Conservation (phyloP, 2,113 vertebrate genomes). For the Dasyprocta punctata region DNA sequence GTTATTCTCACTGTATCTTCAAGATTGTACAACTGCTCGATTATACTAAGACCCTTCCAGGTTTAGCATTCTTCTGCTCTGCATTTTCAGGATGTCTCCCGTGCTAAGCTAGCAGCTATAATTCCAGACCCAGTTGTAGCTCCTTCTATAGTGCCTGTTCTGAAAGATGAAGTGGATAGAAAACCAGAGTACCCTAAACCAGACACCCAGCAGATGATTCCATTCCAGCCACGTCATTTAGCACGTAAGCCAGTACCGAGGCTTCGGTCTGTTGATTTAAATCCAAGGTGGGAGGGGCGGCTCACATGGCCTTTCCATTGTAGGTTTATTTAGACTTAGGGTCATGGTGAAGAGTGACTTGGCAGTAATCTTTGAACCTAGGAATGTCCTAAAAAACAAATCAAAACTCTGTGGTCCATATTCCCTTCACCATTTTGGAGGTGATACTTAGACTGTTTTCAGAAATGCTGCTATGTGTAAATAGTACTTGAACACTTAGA, state of each 20-base stretch:
- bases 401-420: not conserved
- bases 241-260: slow-evolving; percentile 91
- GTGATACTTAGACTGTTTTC: not conserved
- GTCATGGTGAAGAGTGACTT: slow-evolving; percentile 46
- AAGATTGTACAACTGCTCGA: slow-evolving; percentile 27
- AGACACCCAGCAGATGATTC: slow-evolving; percentile 99
- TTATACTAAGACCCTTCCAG: slow-evolving; percentile 56
- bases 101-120: slow-evolving; percentile 94
- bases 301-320: slow-evolving; percentile 30
- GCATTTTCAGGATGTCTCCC: slow-evolving; percentile 94
- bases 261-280: slow-evolving; percentile 51
- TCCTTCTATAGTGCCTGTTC: slow-evolving; percentile 92
- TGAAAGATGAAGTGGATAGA: slow-evolving; percentile 96
- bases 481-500: not conserved
- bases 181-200: slow-evolving; percentile 99
- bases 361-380: slow-evolving; percentile 45
- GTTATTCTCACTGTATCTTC: slow-evolving; percentile 24
- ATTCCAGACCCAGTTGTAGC: slow-evolving; percentile 96
- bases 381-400: slow-evolving; percentile 19
- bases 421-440: not conserved
- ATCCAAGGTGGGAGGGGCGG: slow-evolving; percentile 2
- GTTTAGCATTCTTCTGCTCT: slow-evolving; percentile 78
- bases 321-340: slow-evolving; percentile 61
- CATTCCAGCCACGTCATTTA: slow-evolving; percentile 97
- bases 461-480: not conserved